These are phyloP conservation scores for Sebastolobus alascanus DNA, from an alignment of 2,797 vertebrate genomes.

Conservation along the genomic window DNA sequence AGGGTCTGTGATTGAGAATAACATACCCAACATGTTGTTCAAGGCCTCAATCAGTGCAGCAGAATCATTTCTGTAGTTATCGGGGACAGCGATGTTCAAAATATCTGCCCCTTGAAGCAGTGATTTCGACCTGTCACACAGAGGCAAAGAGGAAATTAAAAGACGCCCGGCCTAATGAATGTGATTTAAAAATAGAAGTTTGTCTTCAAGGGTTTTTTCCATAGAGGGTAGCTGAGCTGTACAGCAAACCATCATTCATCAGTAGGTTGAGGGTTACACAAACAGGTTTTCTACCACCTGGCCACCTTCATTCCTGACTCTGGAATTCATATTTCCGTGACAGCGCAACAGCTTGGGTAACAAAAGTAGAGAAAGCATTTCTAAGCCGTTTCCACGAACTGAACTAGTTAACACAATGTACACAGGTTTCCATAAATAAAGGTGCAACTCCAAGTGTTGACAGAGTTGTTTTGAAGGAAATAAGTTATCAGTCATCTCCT, in stretches of 20 bases:
- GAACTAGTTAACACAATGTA: not conserved
- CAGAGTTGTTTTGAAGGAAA: not conserved
- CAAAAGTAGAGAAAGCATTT: not conserved
- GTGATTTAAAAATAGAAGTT: not conserved
- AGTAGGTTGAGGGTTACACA: not conserved
- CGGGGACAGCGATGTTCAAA: constrained; percentile 35
- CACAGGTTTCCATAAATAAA: not conserved
- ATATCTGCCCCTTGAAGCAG: constrained; percentile 31
- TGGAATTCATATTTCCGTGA: not conserved
- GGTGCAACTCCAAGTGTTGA: not conserved
- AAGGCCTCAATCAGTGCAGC: constrained; percentile 51
- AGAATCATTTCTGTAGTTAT: constrained; percentile 30
- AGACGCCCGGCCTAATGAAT: not conserved
- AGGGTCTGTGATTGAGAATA: not conserved
- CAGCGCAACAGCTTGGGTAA: not conserved
- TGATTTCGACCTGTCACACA: constrained; percentile 55
- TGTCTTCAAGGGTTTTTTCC: not conserved
- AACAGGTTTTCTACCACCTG: constrained; percentile 39
- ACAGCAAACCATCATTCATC: not conserved
- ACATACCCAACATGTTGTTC: constrained; percentile 75
- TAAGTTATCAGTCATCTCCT: not conserved
- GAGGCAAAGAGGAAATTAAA: constrained; percentile 9
- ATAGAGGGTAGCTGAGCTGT: not conserved
- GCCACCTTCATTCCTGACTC: not conserved
- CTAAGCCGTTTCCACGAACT: not conserved